Evolutionary conservation across 2,888 invertebrate species (phyloP), one percentile per base, ranked within the genome.

Genomic region (Nematopogon swammerdamellus): DNA sequence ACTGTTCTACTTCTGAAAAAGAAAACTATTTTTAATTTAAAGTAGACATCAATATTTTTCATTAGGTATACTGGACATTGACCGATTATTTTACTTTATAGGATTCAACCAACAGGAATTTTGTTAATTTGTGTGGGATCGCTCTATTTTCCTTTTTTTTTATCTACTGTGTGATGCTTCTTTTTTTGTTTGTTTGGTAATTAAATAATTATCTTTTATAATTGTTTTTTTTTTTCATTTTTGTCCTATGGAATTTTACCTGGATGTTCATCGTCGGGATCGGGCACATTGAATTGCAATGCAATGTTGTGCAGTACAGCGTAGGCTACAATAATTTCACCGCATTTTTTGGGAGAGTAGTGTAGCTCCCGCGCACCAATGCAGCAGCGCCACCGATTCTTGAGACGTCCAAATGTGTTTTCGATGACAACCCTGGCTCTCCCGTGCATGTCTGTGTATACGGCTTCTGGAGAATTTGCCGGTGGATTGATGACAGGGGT

Each of bases 271-370:
- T 36, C 36, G 4, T 36, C 14, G n/a, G 36, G 36, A 3, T 36
- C 36, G 3, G 36, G 36, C 36, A 36, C 10, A 16, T 29, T 29
- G 44, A 44, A 36, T 42, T 49, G 10, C 20, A 49, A 18, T 3
- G 19, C 50, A 16, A 54, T 52, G 44, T 56, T 56, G 30, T 56
- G 52, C 16, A 56, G 45, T 19, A 56, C 49, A 18, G 18, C 45
- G 49, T 55, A 57, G 1, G 55, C 50, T 45, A 52, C 46, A n/a
- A 56, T 51, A 42, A 57, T 57, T 48, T 52, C 46, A 10, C 45
- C 55, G 19, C 56, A 52, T 19, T 18, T 49, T 16, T 11, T 19
- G n/a, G 51, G 57, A 16, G 25, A 18, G 46, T 56, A 57, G 25
- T 55, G 54, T 43, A 55, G 47, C 3, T 36, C 49, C 46, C 56